Conservation (phyloP, 2,113 vertebrate genomes). For the Felis chaus region DNA sequence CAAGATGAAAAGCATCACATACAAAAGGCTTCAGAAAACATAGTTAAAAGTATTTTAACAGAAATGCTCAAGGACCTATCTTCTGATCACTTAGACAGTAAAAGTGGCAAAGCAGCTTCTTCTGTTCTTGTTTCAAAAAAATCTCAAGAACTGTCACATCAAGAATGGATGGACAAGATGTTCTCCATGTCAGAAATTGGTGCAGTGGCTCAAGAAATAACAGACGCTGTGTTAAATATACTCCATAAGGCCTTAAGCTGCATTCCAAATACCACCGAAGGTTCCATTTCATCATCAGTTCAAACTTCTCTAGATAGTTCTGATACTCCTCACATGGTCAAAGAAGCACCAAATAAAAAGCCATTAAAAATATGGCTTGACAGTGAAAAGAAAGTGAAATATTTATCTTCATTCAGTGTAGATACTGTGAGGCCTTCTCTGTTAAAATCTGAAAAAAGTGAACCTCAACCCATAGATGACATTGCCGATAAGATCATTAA, state of each 20-base stretch:
- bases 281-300: constrained; percentile 11
- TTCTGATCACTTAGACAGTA: background rate
- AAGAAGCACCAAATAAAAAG: background rate
- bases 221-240: constrained; percentile 70
- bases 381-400: constrained; percentile 76
- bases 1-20: constrained; percentile 71
- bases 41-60: constrained; percentile 60
- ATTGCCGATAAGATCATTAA: constrained; percentile 53
- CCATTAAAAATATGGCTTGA: constrained; percentile 66
- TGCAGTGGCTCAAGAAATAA: constrained; percentile 59
- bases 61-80: constrained; percentile 55
- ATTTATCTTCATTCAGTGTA: constrained; percentile 39
- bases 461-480: background rate
- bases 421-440: background rate
- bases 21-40: constrained; percentile 63
- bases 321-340: background rate
- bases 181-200: constrained; percentile 71
- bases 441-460: background rate
- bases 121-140: constrained; percentile 21
- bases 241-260: constrained; percentile 43
- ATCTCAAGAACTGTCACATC: background rate
- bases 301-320: background rate
- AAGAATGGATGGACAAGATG: constrained; percentile 44
- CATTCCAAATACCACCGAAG: background rate
- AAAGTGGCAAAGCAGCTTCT: background rate